A percentile compares a stretch with the other conserved stretches of the same genome.
Conservation (phyloP, 2,797 vertebrate species). For the Sebastes jordani region DNA sequence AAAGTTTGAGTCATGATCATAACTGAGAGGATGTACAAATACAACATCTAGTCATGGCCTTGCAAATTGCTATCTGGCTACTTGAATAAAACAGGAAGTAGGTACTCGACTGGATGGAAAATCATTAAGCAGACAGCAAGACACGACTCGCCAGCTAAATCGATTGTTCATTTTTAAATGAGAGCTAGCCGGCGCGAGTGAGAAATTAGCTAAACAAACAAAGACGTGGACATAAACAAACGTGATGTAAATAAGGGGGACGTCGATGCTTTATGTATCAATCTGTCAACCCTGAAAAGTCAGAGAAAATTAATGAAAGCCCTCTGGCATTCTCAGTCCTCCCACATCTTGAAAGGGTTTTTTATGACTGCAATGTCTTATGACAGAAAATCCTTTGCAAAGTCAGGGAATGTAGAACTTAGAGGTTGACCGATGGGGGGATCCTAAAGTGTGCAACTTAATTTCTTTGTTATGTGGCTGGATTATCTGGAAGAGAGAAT, state of each 20-base stretch:
- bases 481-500: too few relatives aligned
- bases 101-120: slow-evolving; percentile 8
- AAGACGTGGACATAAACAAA: slow-evolving; percentile 1
- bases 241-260: slow-evolving; percentile 4
- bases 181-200: slow-evolving; percentile 5
- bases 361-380: background rate
- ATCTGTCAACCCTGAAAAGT: background rate
- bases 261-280: background rate
- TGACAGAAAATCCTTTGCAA: background rate
- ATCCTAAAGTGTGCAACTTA: too few relatives aligned
- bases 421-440: too few relatives aligned
- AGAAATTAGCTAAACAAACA: slow-evolving; percentile 22
- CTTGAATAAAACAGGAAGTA: slow-evolving; percentile 16
- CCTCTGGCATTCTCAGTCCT: background rate
- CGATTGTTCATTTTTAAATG: slow-evolving; percentile 29
- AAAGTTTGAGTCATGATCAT: background rate
- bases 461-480: too few relatives aligned
- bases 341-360: background rate
- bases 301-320: slow-evolving; percentile 6
- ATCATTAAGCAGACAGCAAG: slow-evolving; percentile 22
- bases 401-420: background rate
- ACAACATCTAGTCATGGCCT: background rate
- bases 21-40: background rate
- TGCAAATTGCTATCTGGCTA: background rate
- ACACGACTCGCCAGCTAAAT: slow-evolving; percentile 17